Conservation (phyloP, 2,797 vertebrate genomes). For the Acipenser ruthenus region DNA sequence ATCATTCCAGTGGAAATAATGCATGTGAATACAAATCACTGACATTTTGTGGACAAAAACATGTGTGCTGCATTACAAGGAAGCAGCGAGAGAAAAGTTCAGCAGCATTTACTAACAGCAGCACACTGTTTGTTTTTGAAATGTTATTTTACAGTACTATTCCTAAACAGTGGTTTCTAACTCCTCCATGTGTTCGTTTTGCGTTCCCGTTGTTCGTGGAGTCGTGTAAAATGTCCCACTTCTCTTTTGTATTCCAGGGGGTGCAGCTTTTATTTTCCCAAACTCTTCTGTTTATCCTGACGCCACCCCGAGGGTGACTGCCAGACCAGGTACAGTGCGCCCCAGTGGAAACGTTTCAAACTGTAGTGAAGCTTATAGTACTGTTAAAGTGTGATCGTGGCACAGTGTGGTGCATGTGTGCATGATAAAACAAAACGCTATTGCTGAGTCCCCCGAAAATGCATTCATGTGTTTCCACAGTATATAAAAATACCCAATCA, state of each 20-base stretch:
- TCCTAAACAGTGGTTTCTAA: too few species aligned
- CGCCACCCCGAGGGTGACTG: conserved; percentile 63
- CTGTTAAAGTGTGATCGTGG: not conserved
- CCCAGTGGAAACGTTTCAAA: not conserved
- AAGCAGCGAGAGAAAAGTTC: too few species aligned
- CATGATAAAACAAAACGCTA: too few species aligned
- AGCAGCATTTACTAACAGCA: too few species aligned
- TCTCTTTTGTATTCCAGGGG: conserved; percentile 62
- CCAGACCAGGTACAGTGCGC: conserved; percentile 64
- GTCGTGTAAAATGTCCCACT: not conserved
- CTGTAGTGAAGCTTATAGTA: not conserved
- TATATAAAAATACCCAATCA: not conserved
- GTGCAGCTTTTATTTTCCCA: conserved; percentile 79
- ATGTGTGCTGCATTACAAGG: too few species aligned
- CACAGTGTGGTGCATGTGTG: not conserved
- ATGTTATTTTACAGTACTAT: too few species aligned
- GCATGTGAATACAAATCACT: too few species aligned
- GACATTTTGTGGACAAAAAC: too few species aligned
- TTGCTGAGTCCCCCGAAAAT: not conserved
- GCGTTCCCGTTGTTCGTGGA: too few species aligned
- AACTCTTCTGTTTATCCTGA: conserved; percentile 75
- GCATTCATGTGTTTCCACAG: not conserved
- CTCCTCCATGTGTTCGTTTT: too few species aligned
- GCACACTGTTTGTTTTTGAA: too few species aligned
- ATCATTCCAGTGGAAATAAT: too few species aligned